Percentiles rank a stretch among this genome's conserved stretches.
Conservation (phyloP, 2,113 vertebrate genomes). For the Dermatemys mawii region DNA sequence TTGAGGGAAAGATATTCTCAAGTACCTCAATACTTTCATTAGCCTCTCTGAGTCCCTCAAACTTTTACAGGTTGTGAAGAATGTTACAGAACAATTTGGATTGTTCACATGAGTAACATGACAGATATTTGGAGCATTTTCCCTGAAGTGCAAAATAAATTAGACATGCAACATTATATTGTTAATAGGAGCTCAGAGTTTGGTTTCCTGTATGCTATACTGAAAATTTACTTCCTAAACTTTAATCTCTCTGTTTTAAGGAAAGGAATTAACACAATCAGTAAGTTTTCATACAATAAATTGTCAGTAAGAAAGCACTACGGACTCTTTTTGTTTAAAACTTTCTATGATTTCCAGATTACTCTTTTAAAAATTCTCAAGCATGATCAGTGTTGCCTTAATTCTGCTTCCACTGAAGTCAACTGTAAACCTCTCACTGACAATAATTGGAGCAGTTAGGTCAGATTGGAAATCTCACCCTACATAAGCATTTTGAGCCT, state of each 20-base stretch:
- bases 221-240: background rate
- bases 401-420: background rate
- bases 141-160: background rate
- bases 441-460: too few species aligned
- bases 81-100: background rate
- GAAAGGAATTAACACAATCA: background rate
- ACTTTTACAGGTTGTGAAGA: background rate
- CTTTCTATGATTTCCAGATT: background rate
- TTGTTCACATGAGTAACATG: background rate
- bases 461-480: background rate
- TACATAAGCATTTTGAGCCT: background rate
- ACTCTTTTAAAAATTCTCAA: background rate
- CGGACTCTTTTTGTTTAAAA: background rate
- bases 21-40: background rate
- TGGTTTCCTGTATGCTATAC: background rate
- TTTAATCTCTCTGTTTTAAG: background rate
- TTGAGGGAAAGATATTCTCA: background rate
- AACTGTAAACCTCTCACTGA: background rate
- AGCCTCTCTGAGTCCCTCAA: background rate
- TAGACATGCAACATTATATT: background rate
- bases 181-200: background rate
- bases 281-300: rapidly evolving
- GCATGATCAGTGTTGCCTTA: background rate
- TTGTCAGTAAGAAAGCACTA: background rate
- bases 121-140: background rate